Conservation (phyloP, 2,888 invertebrate genomes). For the Druceiella hillmani region DNA sequence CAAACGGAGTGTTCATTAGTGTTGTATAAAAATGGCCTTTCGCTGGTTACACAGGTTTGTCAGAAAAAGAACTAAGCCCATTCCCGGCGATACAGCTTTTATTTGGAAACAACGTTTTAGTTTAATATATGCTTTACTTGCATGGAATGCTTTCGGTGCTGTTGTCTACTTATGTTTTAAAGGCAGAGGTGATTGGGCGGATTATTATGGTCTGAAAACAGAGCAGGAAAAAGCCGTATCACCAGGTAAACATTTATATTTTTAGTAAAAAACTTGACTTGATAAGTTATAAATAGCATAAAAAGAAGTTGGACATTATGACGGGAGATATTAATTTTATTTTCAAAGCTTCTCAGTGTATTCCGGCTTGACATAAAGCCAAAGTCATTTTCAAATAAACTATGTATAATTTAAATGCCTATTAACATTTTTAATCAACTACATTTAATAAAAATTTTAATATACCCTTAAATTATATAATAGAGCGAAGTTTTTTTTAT, state of each 20-base stretch:
- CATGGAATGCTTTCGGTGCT: slow-evolving; percentile 68
- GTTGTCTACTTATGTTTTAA: slow-evolving; percentile 53
- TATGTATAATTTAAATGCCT: too few relatives aligned
- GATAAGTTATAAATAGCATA: too few relatives aligned
- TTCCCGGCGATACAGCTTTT: slow-evolving; percentile 44
- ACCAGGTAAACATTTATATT: slow-evolving; percentile 43
- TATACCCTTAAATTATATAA: too few relatives aligned
- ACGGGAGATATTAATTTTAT: slow-evolving; percentile 1
- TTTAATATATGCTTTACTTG: slow-evolving; percentile 56
- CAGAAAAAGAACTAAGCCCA: slow-evolving; percentile 40
- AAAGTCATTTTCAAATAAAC: slow-evolving; percentile 1
- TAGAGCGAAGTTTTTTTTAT: too few relatives aligned
- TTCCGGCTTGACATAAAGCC: not conserved
- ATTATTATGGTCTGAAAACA: slow-evolving; percentile 57
- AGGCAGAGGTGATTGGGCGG: slow-evolving; percentile 64
- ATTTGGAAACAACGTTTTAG: slow-evolving; percentile 59
- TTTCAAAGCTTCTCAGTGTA: too few relatives aligned
- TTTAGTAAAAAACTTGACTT: too few relatives aligned
- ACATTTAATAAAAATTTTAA: too few relatives aligned
- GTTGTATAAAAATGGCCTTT: too few relatives aligned
- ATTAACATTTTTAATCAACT: too few relatives aligned
- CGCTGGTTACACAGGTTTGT: slow-evolving; percentile 44
- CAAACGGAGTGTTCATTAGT: too few relatives aligned
- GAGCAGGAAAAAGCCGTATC: slow-evolving; percentile 52
- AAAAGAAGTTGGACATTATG: too few relatives aligned